A percentile compares a stretch with the other conserved stretches of the same genome.
phyloP scores from a whole-genome alignment of 2,888 invertebrate species.

The Elysia crispata region DNA sequence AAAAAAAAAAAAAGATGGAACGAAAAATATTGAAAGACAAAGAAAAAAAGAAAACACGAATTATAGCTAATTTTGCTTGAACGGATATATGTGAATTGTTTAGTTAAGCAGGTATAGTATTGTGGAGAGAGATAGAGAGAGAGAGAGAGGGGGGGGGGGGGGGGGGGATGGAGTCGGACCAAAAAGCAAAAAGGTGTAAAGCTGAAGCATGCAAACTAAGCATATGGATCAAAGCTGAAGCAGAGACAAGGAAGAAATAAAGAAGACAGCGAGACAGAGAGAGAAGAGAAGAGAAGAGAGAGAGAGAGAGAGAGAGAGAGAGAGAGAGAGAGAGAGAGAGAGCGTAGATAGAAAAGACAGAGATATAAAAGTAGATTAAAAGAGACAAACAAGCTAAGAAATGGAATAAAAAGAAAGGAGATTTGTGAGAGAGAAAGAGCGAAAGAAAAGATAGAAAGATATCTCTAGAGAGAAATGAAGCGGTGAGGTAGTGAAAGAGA shows the following conservation, averaged over 20 bases:
- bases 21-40: too few relatives aligned
- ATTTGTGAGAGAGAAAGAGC: background rate
- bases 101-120: too few relatives aligned
- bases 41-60: too few relatives aligned
- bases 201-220: too few relatives aligned
- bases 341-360: background rate
- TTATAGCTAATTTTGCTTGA: too few relatives aligned
- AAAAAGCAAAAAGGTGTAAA: background rate
- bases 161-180: background rate
- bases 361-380: background rate
- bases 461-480: background rate
- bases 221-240: too few relatives aligned
- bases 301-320: slow-evolving; percentile 1
- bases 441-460: background rate
- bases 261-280: too few relatives aligned
- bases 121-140: too few relatives aligned
- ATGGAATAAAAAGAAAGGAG: background rate
- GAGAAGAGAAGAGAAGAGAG: background rate
- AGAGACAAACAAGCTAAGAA: background rate
- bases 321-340: slow-evolving; percentile 12
- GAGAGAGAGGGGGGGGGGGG: background rate
- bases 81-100: too few relatives aligned
- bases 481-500: background rate
- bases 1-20: too few relatives aligned
- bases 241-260: too few relatives aligned